Conservation (phyloP, 2,113 vertebrate genomes). For the Pollimyrus isidori region DNA sequence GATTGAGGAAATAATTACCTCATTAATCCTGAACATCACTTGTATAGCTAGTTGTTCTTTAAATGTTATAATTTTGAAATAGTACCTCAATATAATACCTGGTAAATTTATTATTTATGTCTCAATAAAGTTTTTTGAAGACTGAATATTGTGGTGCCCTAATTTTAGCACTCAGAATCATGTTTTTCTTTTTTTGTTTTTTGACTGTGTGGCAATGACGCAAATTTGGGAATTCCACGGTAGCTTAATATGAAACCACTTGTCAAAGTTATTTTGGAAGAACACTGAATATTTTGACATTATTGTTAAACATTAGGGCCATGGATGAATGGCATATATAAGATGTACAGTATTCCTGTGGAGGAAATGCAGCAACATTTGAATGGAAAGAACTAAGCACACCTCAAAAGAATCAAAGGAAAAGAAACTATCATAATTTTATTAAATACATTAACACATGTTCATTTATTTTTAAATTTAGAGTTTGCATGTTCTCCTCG, state of each 20-base stretch:
- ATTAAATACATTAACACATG: background rate
- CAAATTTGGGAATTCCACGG: background rate
- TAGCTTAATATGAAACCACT: background rate
- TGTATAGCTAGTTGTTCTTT: constrained; percentile 45
- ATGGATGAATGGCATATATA: background rate
- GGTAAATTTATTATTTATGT: constrained; percentile 91
- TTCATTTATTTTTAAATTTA: no score
- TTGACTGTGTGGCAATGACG: no score
- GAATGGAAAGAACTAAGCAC: background rate
- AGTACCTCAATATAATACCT: constrained; percentile 73
- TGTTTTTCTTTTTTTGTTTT: background rate
- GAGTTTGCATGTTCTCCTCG: background rate
- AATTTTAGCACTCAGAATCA: constrained; percentile 12
- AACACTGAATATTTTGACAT: background rate
- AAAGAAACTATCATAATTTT: background rate
- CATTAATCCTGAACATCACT: constrained; percentile 34
- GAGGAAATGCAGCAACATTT: background rate
- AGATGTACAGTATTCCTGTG: background rate
- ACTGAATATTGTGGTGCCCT: constrained; percentile 39
- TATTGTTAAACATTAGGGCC: background rate
- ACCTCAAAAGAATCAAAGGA: background rate
- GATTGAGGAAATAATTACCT: constrained; percentile 14
- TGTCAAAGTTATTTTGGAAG: background rate
- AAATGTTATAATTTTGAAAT: constrained; percentile 38
- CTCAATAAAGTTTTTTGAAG: constrained; percentile 88